These are phyloP conservation scores for Micronisus gabar DNA, from an alignment of 2,113 vertebrate species.

Conservation along the genomic window DNA sequence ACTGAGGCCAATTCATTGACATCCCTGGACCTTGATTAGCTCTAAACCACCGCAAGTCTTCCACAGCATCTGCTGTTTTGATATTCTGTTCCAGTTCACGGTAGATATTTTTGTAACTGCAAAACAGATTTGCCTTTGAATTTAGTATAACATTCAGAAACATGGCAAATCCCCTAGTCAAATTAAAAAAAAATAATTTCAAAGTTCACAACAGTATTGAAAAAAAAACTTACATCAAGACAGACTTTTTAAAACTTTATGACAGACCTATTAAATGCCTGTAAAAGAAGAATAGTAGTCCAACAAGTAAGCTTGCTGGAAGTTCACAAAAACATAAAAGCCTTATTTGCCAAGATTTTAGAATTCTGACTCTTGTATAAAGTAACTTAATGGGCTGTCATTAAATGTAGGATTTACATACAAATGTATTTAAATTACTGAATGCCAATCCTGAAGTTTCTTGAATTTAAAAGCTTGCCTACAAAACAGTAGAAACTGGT, in stretches of 20 bases:
- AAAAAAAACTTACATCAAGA: not conserved
- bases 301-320: not conserved
- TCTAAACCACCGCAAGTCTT: slow-evolving; percentile 93
- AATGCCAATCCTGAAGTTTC: not conserved
- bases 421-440: not conserved
- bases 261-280: not conserved
- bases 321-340: not conserved
- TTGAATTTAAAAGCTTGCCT: not conserved
- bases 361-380: not conserved
- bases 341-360: not conserved
- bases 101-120: slow-evolving; percentile 89
- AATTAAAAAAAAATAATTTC: not conserved
- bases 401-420: not conserved
- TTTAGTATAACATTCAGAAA: not conserved
- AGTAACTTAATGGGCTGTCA: not conserved
- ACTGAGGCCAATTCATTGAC: slow-evolving; percentile 98
- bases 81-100: slow-evolving; percentile 89
- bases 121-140: slow-evolving; percentile 13
- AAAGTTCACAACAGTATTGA: not conserved
- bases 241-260: not conserved
- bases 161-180: not conserved
- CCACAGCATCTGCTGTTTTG: slow-evolving; percentile 83
- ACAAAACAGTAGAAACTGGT: not conserved
- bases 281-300: not conserved
- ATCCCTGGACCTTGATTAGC: slow-evolving; percentile 92